phyloP scores from a whole-genome alignment of 2,888 invertebrate species.

The Scaptodrosophila latifasciaeformis region DNA sequence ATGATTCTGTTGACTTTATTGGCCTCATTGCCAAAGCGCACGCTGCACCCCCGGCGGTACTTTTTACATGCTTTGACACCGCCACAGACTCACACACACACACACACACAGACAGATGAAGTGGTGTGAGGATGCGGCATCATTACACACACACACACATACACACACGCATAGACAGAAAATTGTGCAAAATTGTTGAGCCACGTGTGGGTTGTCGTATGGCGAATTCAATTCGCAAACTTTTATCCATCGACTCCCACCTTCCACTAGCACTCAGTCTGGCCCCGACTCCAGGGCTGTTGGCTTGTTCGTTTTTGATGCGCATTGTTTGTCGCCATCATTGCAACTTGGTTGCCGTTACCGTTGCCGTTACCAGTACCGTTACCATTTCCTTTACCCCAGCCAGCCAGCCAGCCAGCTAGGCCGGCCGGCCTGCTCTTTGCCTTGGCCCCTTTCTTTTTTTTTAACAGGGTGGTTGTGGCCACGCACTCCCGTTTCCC shows the following conservation, averaged over 20 bases:
- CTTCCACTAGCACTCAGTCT: no score
- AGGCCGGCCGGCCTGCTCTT: no score
- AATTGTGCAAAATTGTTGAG: conserved; percentile 64
- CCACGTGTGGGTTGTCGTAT: conserved; percentile 73
- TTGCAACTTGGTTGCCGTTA: no score
- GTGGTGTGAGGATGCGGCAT: conserved; percentile 49
- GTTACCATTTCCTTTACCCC: background rate
- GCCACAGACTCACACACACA: conserved; percentile 24
- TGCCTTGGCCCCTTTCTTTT: background rate
- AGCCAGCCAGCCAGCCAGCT: no score
- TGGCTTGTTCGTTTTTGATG: conserved; percentile 44
- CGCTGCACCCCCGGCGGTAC: conserved; percentile 25
- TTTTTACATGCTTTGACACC: conserved; percentile 64
- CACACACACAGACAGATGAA: conserved; percentile 1
- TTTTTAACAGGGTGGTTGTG: background rate
- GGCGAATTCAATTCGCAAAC: conserved; percentile 71
- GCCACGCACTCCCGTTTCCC: background rate
- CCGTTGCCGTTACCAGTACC: background rate
- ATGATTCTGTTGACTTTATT: conserved; percentile 55
- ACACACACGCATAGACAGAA: conserved; percentile 64
- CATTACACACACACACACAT: conserved; percentile 64
- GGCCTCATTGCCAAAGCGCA: conserved; percentile 57
- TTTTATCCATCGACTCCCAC: conserved; percentile 54
- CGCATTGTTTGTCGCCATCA: conserved; percentile 14
- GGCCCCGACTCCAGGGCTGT: background rate